Evolutionary conservation across 2,888 invertebrate genomes (phyloP).

Genomic region (Catocala sponsa): DNA sequence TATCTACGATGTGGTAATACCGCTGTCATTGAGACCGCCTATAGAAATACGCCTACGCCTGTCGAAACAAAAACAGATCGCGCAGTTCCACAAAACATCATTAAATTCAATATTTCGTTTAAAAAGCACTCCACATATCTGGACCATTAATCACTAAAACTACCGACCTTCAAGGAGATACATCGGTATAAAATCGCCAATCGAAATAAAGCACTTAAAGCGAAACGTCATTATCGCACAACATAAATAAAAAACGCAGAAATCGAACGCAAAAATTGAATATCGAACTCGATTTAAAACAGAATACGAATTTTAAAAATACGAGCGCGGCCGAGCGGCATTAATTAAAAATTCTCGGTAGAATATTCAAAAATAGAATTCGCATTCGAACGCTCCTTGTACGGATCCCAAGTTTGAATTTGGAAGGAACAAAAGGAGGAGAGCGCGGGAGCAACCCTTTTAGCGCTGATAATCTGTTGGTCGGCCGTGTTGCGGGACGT

Average conservation of each 20-base stretch:
- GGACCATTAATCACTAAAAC: constrained; percentile 87
- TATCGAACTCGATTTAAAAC: constrained; percentile 87
- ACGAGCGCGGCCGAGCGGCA: constrained; percentile 84
- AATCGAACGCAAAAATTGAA: constrained; percentile 88
- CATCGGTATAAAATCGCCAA: constrained; percentile 88
- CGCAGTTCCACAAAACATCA: constrained; percentile 83
- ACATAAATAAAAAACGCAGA: constrained; percentile 86
- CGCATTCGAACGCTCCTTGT: constrained; percentile 88
- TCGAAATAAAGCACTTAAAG: constrained; percentile 88
- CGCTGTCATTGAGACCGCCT: constrained; percentile 69
- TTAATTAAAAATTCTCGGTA: constrained; percentile 89
- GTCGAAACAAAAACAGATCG: constrained; percentile 73
- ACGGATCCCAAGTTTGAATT: constrained; percentile 86
- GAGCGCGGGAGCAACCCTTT: constrained; percentile 88
- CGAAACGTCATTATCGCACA: constrained; percentile 88
- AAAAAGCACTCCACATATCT: constrained; percentile 87
- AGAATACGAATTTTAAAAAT: constrained; percentile 87
- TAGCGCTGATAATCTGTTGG: constrained; percentile 88
- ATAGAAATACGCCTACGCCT: constrained; percentile 69
- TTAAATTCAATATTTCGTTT: constrained; percentile 88
- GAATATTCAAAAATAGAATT: constrained; percentile 88
- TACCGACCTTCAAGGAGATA: constrained; percentile 86
- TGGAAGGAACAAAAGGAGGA: constrained; percentile 87
- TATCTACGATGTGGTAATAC: constrained; percentile 67
- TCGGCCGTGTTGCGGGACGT: constrained; percentile 83